Percentiles rank a stretch among this genome's conserved stretches.
Conservation (phyloP, 2,113 vertebrate species). For the Hassar affinis region DNA sequence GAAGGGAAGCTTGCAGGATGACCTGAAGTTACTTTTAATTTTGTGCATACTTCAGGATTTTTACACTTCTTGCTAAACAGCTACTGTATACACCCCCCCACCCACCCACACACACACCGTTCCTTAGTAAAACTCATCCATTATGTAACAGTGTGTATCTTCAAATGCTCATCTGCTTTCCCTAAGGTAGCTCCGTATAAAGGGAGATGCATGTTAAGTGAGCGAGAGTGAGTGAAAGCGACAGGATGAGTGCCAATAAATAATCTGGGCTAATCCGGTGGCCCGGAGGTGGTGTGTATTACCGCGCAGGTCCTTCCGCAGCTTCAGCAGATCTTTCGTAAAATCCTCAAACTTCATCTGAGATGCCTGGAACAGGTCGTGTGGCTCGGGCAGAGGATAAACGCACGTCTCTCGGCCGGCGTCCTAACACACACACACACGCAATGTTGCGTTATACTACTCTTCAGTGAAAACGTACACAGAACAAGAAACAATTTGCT, state of each 20-base stretch:
- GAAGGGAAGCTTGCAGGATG: not conserved
- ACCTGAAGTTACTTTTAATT: too few species aligned
- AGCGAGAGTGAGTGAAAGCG: not conserved
- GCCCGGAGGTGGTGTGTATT: conserved; percentile 40
- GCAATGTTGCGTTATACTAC: conserved; percentile 10
- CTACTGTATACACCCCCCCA: not conserved
- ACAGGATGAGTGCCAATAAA: not conserved
- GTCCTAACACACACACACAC: conserved; percentile 72
- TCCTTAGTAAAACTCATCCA: not conserved
- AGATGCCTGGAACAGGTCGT: conserved; percentile 94
- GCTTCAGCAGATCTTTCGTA: conserved; percentile 88
- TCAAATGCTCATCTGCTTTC: not conserved
- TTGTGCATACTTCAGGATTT: not conserved
- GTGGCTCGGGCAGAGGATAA: conserved; percentile 92
- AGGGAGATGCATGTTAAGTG: not conserved
- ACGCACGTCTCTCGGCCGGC: conserved; percentile 88
- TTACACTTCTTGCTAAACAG: not conserved
- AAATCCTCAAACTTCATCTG: conserved; percentile 99
- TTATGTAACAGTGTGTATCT: not conserved
- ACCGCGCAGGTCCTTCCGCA: conserved; percentile 92
- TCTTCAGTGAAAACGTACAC: conserved; percentile 36
- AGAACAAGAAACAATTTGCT: not conserved
- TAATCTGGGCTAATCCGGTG: not conserved
- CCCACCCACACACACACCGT: too few species aligned
- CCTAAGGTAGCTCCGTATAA: not conserved